These are phyloP conservation scores for Vultur gryphus DNA, from an alignment of 2,797 vertebrate genomes.

Conservation along the genomic window DNA sequence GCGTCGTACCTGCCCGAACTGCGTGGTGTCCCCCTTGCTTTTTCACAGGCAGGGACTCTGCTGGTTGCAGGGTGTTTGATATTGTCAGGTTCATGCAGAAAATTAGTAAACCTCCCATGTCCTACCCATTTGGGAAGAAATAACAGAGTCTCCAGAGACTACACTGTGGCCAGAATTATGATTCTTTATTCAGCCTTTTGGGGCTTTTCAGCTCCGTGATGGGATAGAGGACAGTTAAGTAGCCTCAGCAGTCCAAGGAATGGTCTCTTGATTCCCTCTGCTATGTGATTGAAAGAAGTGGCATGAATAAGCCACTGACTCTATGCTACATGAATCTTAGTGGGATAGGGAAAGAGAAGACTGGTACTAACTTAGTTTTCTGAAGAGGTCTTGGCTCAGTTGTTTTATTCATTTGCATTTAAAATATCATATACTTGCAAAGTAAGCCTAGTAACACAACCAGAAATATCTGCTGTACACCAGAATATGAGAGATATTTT, in stretches of 20 bases:
- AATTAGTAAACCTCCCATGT: neutral
- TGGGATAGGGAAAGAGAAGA: neutral
- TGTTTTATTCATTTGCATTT: neutral
- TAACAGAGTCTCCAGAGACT: neutral
- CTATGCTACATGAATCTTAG: neutral
- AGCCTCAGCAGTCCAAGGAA: neutral
- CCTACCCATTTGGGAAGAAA: neutral
- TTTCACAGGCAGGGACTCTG: neutral
- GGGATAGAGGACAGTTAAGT: neutral
- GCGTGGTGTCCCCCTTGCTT: rapidly evolving
- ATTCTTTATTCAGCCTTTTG: neutral
- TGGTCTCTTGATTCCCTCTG: neutral
- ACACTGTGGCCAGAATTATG: neutral
- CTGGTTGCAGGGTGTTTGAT: neutral
- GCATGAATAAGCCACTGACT: neutral
- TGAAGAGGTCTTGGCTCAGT: neutral
- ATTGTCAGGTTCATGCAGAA: neutral
- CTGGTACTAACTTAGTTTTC: neutral
- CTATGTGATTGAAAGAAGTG: neutral
- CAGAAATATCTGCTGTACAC: neutral
- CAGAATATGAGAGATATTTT: neutral
- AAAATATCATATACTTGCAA: neutral
- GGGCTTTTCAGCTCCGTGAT: neutral
- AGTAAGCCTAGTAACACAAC: neutral
- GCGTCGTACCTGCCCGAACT: rapidly evolving